A percentile compares a stretch with the other conserved stretches of the same genome.
phyloP scores from a whole-genome alignment of 23 tunicate genomes.

The Trididemnum clinides region DNA sequence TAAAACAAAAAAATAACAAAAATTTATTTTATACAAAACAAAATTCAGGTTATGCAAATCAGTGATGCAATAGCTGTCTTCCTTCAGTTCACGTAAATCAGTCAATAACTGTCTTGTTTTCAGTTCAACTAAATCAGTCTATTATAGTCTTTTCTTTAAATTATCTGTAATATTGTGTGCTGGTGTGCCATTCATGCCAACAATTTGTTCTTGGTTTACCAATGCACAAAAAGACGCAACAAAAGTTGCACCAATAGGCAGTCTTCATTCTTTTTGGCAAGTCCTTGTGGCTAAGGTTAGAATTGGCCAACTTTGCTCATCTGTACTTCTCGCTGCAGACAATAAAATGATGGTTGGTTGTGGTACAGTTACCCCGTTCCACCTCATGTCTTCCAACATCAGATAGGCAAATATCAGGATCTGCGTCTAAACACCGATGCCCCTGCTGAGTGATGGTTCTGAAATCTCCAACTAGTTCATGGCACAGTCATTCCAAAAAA shows the following conservation, averaged over 20 bases:
- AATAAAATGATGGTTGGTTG: slow-evolving; percentile 18
- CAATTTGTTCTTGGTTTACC: slow-evolving; percentile 17
- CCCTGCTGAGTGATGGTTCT: slow-evolving; percentile 34
- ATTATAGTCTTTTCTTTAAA: too few species aligned
- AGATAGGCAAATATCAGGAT: slow-evolving; percentile 12
- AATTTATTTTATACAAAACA: too few species aligned
- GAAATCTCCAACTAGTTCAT: slow-evolving; percentile 19
- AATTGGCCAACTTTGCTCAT: slow-evolving; percentile 33
- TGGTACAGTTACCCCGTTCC: background rate
- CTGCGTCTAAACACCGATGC: slow-evolving; percentile 16
- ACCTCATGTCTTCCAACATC: slow-evolving; percentile 26
- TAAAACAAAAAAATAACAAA: too few species aligned
- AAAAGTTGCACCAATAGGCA: background rate
- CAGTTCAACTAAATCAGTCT: background rate
- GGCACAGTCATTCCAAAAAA: slow-evolving; percentile 3
- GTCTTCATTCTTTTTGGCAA: slow-evolving; percentile 3
- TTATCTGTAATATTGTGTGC: too few species aligned
- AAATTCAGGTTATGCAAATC: too few species aligned
- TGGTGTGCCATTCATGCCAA: slow-evolving; percentile 18
- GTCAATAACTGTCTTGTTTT: too few species aligned
- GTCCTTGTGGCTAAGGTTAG: too few species aligned
- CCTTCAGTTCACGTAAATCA: too few species aligned
- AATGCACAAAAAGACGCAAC: slow-evolving; percentile 24
- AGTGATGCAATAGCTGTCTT: background rate
- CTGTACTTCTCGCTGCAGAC: slow-evolving; percentile 29